Percentiles rank a stretch among this genome's conserved stretches.
Conservation (phyloP, 2,888 invertebrate genomes). For the Ecliptopera silaceata region DNA sequence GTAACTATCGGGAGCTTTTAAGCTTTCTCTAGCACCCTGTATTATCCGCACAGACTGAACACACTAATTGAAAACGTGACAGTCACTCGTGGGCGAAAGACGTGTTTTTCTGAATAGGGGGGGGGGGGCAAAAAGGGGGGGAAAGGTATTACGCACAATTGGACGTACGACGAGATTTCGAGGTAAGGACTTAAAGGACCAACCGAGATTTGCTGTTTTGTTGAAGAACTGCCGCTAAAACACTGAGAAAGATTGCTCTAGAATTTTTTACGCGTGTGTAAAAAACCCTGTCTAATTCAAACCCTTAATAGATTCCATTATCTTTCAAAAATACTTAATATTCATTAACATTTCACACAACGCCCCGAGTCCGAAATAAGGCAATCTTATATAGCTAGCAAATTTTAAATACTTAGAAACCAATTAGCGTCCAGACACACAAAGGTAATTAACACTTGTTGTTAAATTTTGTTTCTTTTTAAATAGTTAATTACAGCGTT, state of each 20-base stretch:
- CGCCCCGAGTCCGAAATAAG: too few species aligned
- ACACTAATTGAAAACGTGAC: conserved; percentile 79
- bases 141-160: conserved; percentile 25
- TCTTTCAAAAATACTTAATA: too few species aligned
- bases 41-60: conserved; percentile 57
- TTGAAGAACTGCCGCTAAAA: background rate
- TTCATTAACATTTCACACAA: too few species aligned
- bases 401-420: too few species aligned
- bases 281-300: background rate
- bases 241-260: background rate
- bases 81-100: conserved; percentile 47
- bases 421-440: too few species aligned
- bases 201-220: conserved; percentile 11
- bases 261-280: background rate
- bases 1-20: too few species aligned
- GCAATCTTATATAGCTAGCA: too few species aligned
- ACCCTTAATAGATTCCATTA: too few species aligned
- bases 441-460: too few species aligned
- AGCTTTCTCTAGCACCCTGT: background rate
- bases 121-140: conserved; percentile 9
- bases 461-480: too few species aligned
- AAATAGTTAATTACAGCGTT: too few species aligned
- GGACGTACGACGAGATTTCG: conserved; percentile 23
- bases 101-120: conserved; percentile 35
- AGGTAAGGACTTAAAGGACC: conserved; percentile 11